Evolutionary conservation across 2,113 vertebrate genomes (phyloP).

Genomic region (Hirundichthys speculiger): DNA sequence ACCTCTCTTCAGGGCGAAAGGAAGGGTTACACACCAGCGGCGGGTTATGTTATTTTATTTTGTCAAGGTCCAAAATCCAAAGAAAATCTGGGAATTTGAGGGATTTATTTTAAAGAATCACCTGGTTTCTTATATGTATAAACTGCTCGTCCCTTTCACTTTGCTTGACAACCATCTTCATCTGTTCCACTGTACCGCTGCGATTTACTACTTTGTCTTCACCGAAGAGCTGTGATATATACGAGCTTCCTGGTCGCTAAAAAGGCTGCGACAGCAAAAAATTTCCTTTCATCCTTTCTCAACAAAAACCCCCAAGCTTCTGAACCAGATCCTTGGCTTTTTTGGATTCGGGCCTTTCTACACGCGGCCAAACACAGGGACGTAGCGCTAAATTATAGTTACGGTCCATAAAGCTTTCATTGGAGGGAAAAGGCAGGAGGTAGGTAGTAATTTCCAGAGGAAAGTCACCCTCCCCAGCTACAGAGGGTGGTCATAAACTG

Average conservation of each 20-base stretch:
- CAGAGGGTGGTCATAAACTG: constrained; percentile 51
- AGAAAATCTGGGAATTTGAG: too few relatives aligned
- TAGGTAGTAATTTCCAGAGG: constrained; percentile 52
- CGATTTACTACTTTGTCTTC: too few relatives aligned
- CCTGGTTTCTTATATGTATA: too few relatives aligned
- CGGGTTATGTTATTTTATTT: too few relatives aligned
- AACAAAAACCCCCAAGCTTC: neutral
- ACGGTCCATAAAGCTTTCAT: constrained; percentile 52
- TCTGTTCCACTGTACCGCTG: too few relatives aligned
- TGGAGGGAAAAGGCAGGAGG: constrained; percentile 39
- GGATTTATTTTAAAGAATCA: too few relatives aligned
- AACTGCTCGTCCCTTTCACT: too few relatives aligned
- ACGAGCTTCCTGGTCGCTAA: constrained; percentile 3
- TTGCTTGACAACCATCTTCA: too few relatives aligned
- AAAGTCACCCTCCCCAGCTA: constrained; percentile 12
- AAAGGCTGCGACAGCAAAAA: constrained; percentile 7
- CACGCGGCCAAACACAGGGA: constrained; percentile 22
- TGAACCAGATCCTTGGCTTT: constrained; percentile 3
- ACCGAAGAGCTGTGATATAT: neutral
- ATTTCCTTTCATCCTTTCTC: neutral
- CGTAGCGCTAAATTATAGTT: constrained; percentile 37
- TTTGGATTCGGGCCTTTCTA: constrained; percentile 16
- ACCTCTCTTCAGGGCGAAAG: too few relatives aligned
- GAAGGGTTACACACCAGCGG: too few relatives aligned
- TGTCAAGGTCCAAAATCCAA: too few relatives aligned